A percentile compares a stretch with the other conserved stretches of the same genome.
Evolutionary conservation across 35 echinoderm and acorn worm species (phyloP).

Genomic region (Anneissia japonica): DNA sequence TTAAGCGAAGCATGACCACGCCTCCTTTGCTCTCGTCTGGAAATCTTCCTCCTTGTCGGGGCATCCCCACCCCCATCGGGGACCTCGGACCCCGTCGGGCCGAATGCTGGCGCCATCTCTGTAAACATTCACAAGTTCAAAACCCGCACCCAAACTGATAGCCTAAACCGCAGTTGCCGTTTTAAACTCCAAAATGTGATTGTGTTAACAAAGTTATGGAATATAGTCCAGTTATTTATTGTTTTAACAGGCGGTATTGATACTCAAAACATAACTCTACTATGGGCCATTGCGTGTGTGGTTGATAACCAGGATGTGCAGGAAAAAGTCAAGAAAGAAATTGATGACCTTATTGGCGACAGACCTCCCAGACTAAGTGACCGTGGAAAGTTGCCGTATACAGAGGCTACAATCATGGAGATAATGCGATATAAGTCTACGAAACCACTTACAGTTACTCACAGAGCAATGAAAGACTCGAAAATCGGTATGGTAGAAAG

Average conservation of each 20-base stretch:
- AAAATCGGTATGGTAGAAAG: not conserved
- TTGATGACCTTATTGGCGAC: slow-evolving; percentile 57
- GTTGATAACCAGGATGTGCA: slow-evolving; percentile 57
- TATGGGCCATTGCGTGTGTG: slow-evolving; percentile 62
- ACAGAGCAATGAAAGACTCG: not conserved
- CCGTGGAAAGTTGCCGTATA: not conserved
- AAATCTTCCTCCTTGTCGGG: too few relatives aligned
- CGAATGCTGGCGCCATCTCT: too few relatives aligned
- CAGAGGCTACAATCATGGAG: not conserved
- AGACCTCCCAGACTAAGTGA: not conserved
- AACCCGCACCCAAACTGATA: not conserved
- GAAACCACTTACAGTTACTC: not conserved
- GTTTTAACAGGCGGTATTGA: slow-evolving; percentile 47
- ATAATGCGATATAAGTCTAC: not conserved
- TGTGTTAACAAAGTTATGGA: too few relatives aligned
- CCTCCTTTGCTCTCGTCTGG: too few relatives aligned
- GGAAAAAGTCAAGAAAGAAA: slow-evolving; percentile 48
- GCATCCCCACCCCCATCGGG: too few relatives aligned
- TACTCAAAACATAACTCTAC: slow-evolving; percentile 38
- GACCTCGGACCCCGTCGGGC: too few relatives aligned
- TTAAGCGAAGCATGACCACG: too few relatives aligned
- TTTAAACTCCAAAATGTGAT: too few relatives aligned
- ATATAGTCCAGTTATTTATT: too few relatives aligned
- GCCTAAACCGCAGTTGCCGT: too few relatives aligned
- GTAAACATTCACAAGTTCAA: too few relatives aligned